Evolutionary conservation across 2,113 vertebrate genomes (phyloP), one percentile per base, ranked within the genome.

Genomic region (Microtus richardsoni): DNA sequence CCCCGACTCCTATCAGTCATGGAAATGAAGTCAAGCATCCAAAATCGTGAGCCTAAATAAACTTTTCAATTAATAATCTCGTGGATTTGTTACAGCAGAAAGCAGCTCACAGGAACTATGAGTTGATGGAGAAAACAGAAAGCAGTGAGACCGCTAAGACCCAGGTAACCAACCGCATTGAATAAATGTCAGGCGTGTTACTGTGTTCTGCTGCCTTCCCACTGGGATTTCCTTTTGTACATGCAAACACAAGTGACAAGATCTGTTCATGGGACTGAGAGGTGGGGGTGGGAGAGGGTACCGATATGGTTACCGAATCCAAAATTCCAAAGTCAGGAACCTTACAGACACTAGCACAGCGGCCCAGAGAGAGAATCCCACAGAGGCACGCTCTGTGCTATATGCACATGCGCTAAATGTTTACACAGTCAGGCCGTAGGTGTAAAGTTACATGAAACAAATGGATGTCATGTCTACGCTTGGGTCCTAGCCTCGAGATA

Each of bases 131-230:
- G n/a, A 52, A 30, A 13, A 36, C 21, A 21, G 30, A 80, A 52
- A 24, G 0, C 16, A 49, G 36, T 19, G 13, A 70, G 22, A 24
- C 13, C 11, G 64, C 33, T 36, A 33, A 7, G 26, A 74, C 49
- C 1, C 8, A 4, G 1, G 3, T 3, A 28, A 11, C 24, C 21
- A 28, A 11, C 19, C 21, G 13, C 47, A 82, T 3, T 24, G 58
- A 33, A n/a, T 39, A 26, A n/a, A 21, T 49, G 12, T 73, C 24
- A 11, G 13, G 36, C 3, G 0, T 47, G 66, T 58, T 58, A 5
- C 4, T 13, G 49, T 44, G n/a, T 62, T 75, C 68, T 66, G 22
- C 74, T 41, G 28, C 75, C 80, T 96, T 85, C 14, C 58, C n/a
- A 4, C 77, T 30, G 58, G 13, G 41, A 5, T 54, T 89, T 16